phyloP scores from a whole-genome alignment of 2,113 vertebrate genomes.

The Paramisgurnus dabryanus region DNA sequence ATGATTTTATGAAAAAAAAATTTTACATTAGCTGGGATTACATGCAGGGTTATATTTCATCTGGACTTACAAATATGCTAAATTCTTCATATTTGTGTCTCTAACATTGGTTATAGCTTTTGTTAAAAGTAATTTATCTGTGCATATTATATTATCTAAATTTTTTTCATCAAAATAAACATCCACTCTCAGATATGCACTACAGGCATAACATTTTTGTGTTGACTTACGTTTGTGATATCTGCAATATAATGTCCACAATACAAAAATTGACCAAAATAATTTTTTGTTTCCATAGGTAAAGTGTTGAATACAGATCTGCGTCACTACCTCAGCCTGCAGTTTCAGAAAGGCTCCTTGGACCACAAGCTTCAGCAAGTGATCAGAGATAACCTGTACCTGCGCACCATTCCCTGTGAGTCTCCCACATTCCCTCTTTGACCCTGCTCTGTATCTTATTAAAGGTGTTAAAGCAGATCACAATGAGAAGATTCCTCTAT shows the following conservation, averaged over 20 bases:
- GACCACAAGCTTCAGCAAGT: constrained; percentile 99
- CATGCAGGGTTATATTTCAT: no score
- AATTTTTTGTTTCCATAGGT: constrained; percentile 70
- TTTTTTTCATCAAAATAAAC: no score
- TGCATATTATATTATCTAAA: no score
- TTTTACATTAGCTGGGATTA: no score
- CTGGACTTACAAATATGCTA: no score
- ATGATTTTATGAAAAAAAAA: no score
- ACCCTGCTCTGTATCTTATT: background rate
- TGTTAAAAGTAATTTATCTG: no score
- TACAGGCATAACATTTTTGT: no score
- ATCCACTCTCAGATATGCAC: no score
- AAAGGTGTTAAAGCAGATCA: constrained; percentile 7
- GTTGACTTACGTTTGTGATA: no score
- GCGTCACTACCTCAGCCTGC: constrained; percentile 96
- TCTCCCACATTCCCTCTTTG: constrained; percentile 53
- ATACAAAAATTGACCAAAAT: background rate
- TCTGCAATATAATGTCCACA: background rate
- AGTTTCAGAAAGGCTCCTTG: constrained; percentile 98
- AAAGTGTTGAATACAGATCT: constrained; percentile 97
- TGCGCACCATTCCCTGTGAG: constrained; percentile 99
- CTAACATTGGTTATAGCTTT: no score
- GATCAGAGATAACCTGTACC: constrained; percentile 98
- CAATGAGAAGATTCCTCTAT: background rate
- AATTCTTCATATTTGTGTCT: no score